Base-by-base conservation (phyloP, 1,140 invertebrate genomes). In the Bombyx mandarina region DNA sequence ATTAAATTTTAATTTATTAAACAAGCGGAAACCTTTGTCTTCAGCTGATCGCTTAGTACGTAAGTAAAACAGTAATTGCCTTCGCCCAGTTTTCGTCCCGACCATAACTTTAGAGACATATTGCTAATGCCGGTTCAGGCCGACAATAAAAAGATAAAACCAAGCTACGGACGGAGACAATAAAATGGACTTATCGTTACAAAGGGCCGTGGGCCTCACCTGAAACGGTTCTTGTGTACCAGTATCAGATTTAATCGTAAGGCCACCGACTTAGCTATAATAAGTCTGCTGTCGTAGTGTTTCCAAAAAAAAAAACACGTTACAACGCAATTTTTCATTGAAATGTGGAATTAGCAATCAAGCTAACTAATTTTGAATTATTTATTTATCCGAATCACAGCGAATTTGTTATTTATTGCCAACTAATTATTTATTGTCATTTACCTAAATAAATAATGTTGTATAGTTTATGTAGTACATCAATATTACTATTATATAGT, bases 131-230 rank as follows among this genome's bases (percentile, higher is more conserved):
- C 73, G 58, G 70, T 59, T 55, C 56, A 63, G 67, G 58, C 61
- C 61, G 64, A 69, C 73, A 74, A 68, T 81, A 77, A 79, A 75
- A 76, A 82, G 76, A 79, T 82, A 82, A 73, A 74, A 66, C 67
- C 64, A 54, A 66, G 64, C 61, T 66, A 62, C 65, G 63, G 63
- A 62, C 61, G 65, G 57, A 66, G 69, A 72, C 74, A 75, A 72
- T 81, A 77, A 77, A 78, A 72, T 72, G 59, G 68, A 71, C 69
- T 81, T 81, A 81, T 77, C 74, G 71, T 69, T 68, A 63, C 67
- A 68, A 66, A 63, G 59, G 60, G 63, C 63, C 66, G 61, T 69
- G 63, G 61, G 53, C 62, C 61, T 44, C 60, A 69, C 62, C 62
- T 69, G 67, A 62, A 65, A 60, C 62, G 63, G 43, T 53, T 48